Percentiles rank a stretch among this genome's conserved stretches.
phyloP scores from a whole-genome alignment of 1,140 invertebrate species.

The Drosophila mojavensis region DNA sequence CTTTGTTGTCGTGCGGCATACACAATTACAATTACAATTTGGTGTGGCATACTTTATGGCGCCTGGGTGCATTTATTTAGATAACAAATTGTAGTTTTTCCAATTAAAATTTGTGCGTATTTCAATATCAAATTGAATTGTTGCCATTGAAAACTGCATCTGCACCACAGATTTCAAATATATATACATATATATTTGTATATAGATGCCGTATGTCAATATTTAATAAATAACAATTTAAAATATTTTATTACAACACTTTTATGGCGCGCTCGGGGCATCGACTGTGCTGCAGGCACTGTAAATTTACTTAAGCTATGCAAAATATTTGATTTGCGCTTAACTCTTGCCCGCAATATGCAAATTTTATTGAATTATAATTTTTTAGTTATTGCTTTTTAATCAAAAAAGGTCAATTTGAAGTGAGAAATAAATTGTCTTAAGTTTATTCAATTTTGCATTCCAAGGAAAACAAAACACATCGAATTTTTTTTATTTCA shows the following conservation, averaged over 20 bases:
- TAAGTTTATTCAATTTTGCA: neutral
- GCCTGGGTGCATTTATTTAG: constrained; percentile 60
- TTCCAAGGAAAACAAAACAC: neutral
- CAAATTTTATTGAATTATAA: neutral
- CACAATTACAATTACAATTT: constrained; percentile 31
- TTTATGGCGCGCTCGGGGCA: constrained; percentile 54
- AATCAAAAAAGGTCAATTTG: neutral
- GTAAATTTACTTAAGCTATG: constrained; percentile 55
- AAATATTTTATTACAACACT: constrained; percentile 42
- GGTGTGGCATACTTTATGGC: constrained; percentile 53
- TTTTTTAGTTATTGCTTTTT: neutral
- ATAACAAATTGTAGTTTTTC: constrained; percentile 71
- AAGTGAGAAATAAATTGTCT: neutral
- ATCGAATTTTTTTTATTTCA: too few relatives aligned
- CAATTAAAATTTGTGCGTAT: constrained; percentile 67
- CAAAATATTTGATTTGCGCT: constrained; percentile 36
- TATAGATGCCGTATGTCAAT: constrained; percentile 3
- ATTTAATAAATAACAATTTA: constrained; percentile 27
- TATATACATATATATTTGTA: constrained; percentile 7
- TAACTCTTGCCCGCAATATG: neutral
- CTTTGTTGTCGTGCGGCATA: constrained; percentile 44
- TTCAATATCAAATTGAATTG: constrained; percentile 57
- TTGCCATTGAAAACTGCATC: constrained; percentile 55
- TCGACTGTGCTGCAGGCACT: constrained; percentile 37
- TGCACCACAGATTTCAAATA: constrained; percentile 48